Percentiles rank a stretch among this genome's conserved stretches.
phyloP scores from a whole-genome alignment of 2,888 invertebrate genomes.

The Drosophila cognata region DNA sequence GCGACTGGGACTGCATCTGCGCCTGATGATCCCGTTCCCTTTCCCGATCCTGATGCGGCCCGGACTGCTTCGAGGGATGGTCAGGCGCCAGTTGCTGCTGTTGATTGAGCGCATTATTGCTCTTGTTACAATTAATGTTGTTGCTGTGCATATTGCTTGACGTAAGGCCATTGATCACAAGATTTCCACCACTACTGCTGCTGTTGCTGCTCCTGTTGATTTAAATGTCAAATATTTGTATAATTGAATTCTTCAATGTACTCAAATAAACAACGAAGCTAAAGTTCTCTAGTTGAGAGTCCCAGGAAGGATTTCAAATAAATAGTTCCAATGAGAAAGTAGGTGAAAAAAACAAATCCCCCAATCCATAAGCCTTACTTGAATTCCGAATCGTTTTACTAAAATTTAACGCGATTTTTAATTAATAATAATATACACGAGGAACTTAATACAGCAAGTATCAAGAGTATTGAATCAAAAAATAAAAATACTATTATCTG shows the following conservation, averaged over 20 bases:
- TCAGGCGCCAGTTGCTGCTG: slow-evolving; percentile 60
- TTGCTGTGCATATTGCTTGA: slow-evolving; percentile 77
- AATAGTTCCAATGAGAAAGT: neutral
- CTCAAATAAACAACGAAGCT: neutral
- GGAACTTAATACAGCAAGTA: neutral
- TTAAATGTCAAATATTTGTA: neutral
- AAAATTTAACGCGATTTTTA: neutral
- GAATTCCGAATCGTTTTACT: too few species aligned
- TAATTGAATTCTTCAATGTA: neutral
- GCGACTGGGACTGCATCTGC: slow-evolving; percentile 32
- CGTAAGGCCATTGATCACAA: slow-evolving; percentile 82
- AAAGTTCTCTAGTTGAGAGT: neutral
- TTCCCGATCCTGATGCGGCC: slow-evolving; percentile 14
- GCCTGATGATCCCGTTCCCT: slow-evolving; percentile 2
- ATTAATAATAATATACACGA: neutral
- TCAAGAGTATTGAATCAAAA: too few species aligned
- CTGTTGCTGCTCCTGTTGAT: slow-evolving; percentile 55
- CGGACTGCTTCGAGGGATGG: slow-evolving; percentile 41
- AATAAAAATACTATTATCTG: too few species aligned
- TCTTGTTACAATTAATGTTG: slow-evolving; percentile 58
- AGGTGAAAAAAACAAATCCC: neutral
- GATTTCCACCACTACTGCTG: slow-evolving; percentile 70
- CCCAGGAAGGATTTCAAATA: neutral
- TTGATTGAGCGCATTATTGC: slow-evolving; percentile 33
- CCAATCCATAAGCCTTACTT: too few species aligned